Conservation (phyloP, 2,113 vertebrate species). For the Leucosticte australis region DNA sequence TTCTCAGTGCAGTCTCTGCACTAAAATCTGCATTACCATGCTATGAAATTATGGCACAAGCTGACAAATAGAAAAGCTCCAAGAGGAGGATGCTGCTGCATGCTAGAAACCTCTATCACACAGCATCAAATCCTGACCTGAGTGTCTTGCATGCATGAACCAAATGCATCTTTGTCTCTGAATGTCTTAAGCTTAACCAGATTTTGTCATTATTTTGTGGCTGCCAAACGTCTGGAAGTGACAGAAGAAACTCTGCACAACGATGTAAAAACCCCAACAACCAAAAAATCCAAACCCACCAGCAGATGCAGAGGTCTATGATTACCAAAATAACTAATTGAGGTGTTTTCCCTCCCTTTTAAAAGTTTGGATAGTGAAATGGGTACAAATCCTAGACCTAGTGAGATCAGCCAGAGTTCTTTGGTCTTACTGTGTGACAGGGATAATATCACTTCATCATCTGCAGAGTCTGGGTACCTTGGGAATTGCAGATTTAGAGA, state of each 20-base stretch:
- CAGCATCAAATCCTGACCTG: neutral
- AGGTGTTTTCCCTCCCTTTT: neutral
- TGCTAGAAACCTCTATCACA: neutral
- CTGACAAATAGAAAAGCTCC: neutral
- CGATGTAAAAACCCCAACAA: neutral
- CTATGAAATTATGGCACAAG: neutral
- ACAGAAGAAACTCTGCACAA: neutral
- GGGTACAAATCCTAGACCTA: neutral
- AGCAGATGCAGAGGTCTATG: neutral
- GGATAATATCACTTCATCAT: neutral
- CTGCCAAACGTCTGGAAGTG: neutral
- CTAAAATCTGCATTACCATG: neutral
- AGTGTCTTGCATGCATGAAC: neutral
- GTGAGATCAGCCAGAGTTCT: neutral
- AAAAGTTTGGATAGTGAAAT: neutral
- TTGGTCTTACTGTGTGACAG: neutral
- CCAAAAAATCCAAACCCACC: neutral
- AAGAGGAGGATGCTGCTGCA: neutral
- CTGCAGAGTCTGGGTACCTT: neutral
- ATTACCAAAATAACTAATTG: neutral
- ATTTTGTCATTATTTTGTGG: neutral
- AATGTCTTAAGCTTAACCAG: neutral
- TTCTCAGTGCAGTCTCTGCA: neutral
- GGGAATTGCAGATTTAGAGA: neutral
- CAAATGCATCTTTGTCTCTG: neutral